Evolutionary conservation across 2,888 invertebrate genomes (phyloP), one percentile per base, ranked within the genome.

Genomic region (Elysia crispata): DNA sequence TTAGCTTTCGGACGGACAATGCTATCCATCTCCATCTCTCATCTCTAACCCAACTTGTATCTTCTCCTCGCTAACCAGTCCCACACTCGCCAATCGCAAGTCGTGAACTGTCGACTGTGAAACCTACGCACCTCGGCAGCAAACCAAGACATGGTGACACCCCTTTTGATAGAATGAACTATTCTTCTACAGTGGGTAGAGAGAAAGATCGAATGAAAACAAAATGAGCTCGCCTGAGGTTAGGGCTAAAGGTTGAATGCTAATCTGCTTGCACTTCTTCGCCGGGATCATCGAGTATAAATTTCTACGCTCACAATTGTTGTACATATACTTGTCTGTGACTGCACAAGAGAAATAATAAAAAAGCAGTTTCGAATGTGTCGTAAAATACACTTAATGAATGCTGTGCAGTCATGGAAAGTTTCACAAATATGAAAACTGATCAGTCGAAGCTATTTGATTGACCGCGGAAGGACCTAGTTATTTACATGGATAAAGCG

Each of bases 401-500:
- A 11, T 41, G 41, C 3, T 6, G 5, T 41, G 41, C 41, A 11
- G 11, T 6, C 41, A 6, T 11, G 11, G 41, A 41, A 41, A 41
- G 5, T 41, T 41, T 41, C 5, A 41, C 5, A 3, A 41, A 6
- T 41, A 41, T 11, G 11, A 41, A 41, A 41, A 41, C 11, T 41
- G 41, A 41, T 41, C 3, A 41, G 5, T 41, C 3, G 41, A 41
- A 41, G 41, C 41, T 41, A 41, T 41, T 41, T 41, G 41, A 41
- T 41, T 41, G 41, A 41, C 41, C 62, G 74, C 79, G 79, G 57
- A 79, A 1, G 66, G 25, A 66, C 67, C 30, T 25, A 75, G 79
- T 79, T 84, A 84, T 84, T 84, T 84, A 84, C 84, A 84, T 84
- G 82, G 81, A 81, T 81, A 80, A 84, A 82, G 70, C 83, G 85